phyloP scores from a whole-genome alignment of 2,888 invertebrate genomes.

The Heliconius ethilla region DNA sequence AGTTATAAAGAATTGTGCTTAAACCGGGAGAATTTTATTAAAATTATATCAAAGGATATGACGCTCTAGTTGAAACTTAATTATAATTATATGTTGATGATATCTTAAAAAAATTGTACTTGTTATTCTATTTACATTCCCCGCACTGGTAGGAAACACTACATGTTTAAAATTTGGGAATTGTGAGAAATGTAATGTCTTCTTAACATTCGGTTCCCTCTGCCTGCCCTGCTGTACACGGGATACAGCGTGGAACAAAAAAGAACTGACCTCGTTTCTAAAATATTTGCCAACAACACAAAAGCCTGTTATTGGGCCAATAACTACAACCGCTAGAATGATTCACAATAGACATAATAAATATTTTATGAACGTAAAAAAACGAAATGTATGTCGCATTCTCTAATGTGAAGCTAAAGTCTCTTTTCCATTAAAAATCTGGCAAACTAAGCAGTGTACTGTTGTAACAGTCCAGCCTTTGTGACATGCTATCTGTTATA shows the following conservation, averaged over 20 bases:
- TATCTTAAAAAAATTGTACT: too few species aligned
- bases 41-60: neutral
- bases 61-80: neutral
- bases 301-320: constrained; percentile 69
- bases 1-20: constrained; percentile 9
- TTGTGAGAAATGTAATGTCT: too few species aligned
- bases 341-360: constrained; percentile 59
- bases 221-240: neutral
- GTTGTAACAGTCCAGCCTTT: constrained; percentile 12
- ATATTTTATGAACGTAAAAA: constrained; percentile 44
- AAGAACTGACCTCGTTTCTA: neutral
- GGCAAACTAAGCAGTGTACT: constrained; percentile 37
- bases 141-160: neutral
- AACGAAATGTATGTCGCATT: constrained; percentile 34
- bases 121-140: neutral
- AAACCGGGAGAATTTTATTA: neutral
- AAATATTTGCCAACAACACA: constrained; percentile 20
- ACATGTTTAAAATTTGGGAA: too few species aligned
- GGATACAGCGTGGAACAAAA: neutral
- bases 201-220: neutral
- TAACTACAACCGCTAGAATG: constrained; percentile 67
- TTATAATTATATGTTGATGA: neutral
- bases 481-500: constrained; percentile 17
- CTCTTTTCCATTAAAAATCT: constrained; percentile 39
- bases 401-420: constrained; percentile 35